Conservation (phyloP, 1,140 invertebrate genomes). For the Diprion similis region DNA sequence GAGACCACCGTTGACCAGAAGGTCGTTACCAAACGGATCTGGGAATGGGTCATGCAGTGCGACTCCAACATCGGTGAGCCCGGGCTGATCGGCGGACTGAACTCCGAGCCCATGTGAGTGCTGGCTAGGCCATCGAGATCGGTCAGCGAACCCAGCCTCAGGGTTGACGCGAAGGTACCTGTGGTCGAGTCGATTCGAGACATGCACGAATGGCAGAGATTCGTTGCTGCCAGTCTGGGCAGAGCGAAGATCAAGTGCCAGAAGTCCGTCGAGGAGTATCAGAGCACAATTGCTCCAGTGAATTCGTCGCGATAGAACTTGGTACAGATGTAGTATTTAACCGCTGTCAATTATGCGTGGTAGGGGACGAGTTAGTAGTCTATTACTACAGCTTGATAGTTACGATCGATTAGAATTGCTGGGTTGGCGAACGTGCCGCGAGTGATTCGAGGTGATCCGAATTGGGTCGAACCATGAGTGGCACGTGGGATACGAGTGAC, state of each 20-base stretch:
- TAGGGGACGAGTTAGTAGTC: too few species aligned
- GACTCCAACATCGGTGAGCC: slow-evolving; percentile 58
- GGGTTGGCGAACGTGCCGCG: too few species aligned
- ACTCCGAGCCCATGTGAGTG: slow-evolving; percentile 50
- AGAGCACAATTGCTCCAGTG: background rate
- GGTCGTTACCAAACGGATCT: slow-evolving; percentile 69
- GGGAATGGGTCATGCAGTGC: slow-evolving; percentile 74
- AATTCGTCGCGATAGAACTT: background rate
- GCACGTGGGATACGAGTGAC: too few species aligned
- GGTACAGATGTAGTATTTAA: background rate
- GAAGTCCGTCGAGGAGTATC: background rate
- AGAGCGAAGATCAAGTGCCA: slow-evolving; percentile 28
- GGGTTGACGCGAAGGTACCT: background rate
- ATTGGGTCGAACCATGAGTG: too few species aligned
- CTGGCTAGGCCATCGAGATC: slow-evolving; percentile 48
- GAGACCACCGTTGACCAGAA: slow-evolving; percentile 72
- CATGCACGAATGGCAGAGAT: too few species aligned
- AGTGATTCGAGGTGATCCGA: too few species aligned
- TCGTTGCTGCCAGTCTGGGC: too few species aligned
- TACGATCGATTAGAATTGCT: too few species aligned
- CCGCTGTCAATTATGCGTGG: too few species aligned
- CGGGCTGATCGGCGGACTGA: slow-evolving; percentile 40
- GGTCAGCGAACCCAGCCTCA: slow-evolving; percentile 49
- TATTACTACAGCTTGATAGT: too few species aligned
- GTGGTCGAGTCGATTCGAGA: background rate